These are phyloP conservation scores for Drosophila arawakana DNA, from an alignment of 1,140 invertebrate species.

Conservation along the genomic window DNA sequence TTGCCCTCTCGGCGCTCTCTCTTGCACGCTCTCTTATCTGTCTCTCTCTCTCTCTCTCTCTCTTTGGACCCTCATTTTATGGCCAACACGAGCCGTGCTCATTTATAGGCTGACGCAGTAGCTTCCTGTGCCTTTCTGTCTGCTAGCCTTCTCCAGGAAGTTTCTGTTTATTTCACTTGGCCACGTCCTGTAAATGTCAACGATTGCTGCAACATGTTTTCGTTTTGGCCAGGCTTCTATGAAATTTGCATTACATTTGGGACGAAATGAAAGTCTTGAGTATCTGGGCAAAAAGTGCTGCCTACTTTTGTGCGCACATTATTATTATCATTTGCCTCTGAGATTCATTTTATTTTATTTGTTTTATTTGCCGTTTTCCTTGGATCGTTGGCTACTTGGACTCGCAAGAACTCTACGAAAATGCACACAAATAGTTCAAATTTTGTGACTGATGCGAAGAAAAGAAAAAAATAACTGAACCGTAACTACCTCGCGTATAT, in stretches of 20 bases:
- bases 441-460: slow-evolving; percentile 34
- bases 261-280: background rate
- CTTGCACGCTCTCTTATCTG: slow-evolving; percentile 13
- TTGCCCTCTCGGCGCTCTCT: slow-evolving; percentile 28
- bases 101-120: slow-evolving; percentile 35
- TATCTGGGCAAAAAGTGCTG: slow-evolving; percentile 22
- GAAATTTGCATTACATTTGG: slow-evolving; percentile 59
- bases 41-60: slow-evolving; percentile 1
- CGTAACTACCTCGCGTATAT: slow-evolving; percentile 65
- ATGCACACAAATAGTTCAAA: slow-evolving; percentile 46
- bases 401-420: background rate
- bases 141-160: slow-evolving; percentile 28
- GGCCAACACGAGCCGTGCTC: slow-evolving; percentile 65
- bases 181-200: slow-evolving; percentile 58
- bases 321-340: slow-evolving; percentile 53
- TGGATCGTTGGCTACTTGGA: slow-evolving; percentile 3
- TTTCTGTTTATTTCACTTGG: slow-evolving; percentile 31
- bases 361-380: slow-evolving; percentile 15
- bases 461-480: slow-evolving; percentile 39
- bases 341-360: slow-evolving; percentile 13
- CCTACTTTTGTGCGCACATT: slow-evolving; percentile 50
- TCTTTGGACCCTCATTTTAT: slow-evolving; percentile 59
- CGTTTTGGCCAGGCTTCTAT: slow-evolving; percentile 20
- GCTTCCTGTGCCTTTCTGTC: slow-evolving; percentile 7
- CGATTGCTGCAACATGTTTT: slow-evolving; percentile 45